A percentile compares a stretch with the other conserved stretches of the same genome.
phyloP scores from a whole-genome alignment of 2,113 vertebrate species.

The Albula goreensis region DNA sequence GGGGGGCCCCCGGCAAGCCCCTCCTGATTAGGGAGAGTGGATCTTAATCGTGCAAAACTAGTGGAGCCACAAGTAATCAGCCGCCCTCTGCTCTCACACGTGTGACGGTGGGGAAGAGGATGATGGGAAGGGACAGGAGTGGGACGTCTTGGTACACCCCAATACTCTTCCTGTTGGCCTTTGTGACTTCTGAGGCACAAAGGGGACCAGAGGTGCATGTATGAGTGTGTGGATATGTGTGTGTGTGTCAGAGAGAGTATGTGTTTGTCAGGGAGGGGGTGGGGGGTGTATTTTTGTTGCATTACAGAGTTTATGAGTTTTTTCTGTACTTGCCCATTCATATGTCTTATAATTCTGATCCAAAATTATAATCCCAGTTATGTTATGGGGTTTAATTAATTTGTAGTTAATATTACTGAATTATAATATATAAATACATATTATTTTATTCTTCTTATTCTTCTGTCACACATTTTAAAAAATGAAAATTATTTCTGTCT shows the following conservation, averaged over 20 bases:
- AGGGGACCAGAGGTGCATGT: not conserved
- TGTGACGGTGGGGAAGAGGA: constrained; percentile 28
- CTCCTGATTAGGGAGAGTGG: constrained; percentile 49
- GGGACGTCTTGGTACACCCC: constrained; percentile 24
- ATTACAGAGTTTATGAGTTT: not conserved
- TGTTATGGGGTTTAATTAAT: too few relatives aligned
- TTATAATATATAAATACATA: not conserved
- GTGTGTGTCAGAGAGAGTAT: not conserved
- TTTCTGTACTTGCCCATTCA: not conserved
- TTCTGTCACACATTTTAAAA: not conserved
- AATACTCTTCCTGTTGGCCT: constrained; percentile 23
- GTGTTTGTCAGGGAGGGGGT: not conserved
- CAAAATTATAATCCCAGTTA: too few relatives aligned
- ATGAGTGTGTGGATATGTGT: not conserved
- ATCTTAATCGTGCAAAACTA: constrained; percentile 55
- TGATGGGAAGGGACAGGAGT: constrained; percentile 46
- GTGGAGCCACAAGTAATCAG: constrained; percentile 57
- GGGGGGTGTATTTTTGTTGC: not conserved
- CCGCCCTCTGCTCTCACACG: constrained; percentile 37
- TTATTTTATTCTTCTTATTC: not conserved
- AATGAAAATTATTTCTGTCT: too few relatives aligned
- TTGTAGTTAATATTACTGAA: too few relatives aligned
- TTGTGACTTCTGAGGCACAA: constrained; percentile 9
- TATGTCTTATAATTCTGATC: not conserved
- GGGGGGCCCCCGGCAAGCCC: constrained; percentile 45